Evolutionary conservation across 2,888 invertebrate species (phyloP).

Genomic region (Linnaemya vulpina): DNA sequence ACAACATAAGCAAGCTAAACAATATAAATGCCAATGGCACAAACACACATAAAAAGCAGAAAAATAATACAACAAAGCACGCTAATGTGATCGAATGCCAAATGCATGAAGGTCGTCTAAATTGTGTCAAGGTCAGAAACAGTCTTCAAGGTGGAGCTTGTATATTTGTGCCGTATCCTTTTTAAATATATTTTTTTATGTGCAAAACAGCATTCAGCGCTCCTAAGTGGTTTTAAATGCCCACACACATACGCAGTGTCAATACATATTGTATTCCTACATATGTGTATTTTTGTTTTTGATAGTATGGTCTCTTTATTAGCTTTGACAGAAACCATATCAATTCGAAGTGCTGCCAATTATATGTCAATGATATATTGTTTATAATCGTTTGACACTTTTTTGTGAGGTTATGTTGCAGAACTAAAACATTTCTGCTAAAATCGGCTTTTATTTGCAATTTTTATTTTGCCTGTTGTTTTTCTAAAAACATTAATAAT

Average conservation of each 20-base stretch:
- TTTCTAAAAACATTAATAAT: conserved; percentile 54
- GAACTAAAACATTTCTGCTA: background rate
- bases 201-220: background rate
- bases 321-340: conserved; percentile 7
- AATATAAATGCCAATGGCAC: conserved; percentile 50
- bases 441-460: conserved; percentile 44
- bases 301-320: conserved; percentile 14
- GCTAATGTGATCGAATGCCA: conserved; percentile 73
- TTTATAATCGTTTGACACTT: conserved; percentile 50
- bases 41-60: conserved; percentile 20
- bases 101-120: conserved; percentile 82
- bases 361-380: background rate
- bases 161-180: conserved; percentile 85
- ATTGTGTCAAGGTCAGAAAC: conserved; percentile 82
- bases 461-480: conserved; percentile 14
- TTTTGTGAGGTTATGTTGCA: conserved; percentile 34
- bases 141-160: conserved; percentile 82
- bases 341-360: conserved; percentile 21
- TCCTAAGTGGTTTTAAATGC: no score
- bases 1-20: conserved; percentile 40
- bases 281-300: background rate
- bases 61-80: conserved; percentile 22
- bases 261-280: background rate
- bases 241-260: background rate
- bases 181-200: conserved; percentile 64